Evolutionary conservation across 2,797 vertebrate genomes (phyloP), one percentile per base, ranked within the genome.

Genomic region (Telmatherina bonti): DNA sequence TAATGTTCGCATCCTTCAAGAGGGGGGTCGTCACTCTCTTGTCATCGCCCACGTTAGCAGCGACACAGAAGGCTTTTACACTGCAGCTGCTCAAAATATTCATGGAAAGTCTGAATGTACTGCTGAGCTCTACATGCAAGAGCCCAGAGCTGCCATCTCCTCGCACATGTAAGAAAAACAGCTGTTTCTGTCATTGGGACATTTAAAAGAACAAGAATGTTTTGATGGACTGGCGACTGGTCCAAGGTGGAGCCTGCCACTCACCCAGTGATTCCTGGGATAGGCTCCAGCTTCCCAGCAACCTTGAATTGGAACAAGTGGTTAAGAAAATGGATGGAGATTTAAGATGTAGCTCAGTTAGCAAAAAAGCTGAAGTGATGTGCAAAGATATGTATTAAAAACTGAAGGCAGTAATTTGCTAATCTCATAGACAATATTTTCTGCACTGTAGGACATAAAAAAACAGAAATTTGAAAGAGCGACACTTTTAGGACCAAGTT

Each of bases 111-210:
- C 94, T 0, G 95, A 97, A 55, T 95, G 96, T 82, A 96, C 96
- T 0, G 96, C 97, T 0, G 96, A 99, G 89, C 96, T 99, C 7
- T 97, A 97, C 0, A 93, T 98, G 88, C 96, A 97, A 80, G 97
- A 98, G 78, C 95, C 95, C 0, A 93, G 96, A 47, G 93, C 94
- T 0, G 94, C 96, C 2, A 89, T 96, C 54, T 88, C 96, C 0
- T 96, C 96, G 20, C 97, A 97, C 86, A 97, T 96, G 98, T 99
- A 95, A 2, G 6, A 3, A 35, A 36, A 15, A 26, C 13, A 6
- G 24, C 51, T 7, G 2, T 7, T 27, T 53, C 29, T 27, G 51
- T 16, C 51, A 16, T 53, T 26, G 13, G 16, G n/a, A 9, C 10
- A 13, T 24, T 49, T 24, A n/a, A 3, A 47, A 47, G 45, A 11